Base-by-base conservation (phyloP, 2,797 vertebrate genomes). In the Hozukius guyotensis region DNA sequence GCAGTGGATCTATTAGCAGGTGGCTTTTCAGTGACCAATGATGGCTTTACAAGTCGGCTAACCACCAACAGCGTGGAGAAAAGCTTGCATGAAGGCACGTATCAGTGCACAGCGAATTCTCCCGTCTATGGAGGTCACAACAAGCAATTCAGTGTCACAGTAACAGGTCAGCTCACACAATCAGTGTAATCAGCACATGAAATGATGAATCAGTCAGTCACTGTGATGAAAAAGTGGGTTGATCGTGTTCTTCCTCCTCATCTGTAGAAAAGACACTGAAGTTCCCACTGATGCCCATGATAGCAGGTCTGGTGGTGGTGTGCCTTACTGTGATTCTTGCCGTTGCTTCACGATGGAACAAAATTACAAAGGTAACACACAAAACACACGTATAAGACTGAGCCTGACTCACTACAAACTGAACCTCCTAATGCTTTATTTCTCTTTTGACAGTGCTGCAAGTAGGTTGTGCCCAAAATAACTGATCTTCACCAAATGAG, bases 281-380 rank as follows among this genome's bases (percentile, higher is more conserved):
- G 52, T 89, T 98, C 14, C 98, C 98, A 2, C 27, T 34, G 49
- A 95, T 96, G 60, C 96, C 98, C 0, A 57, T 96, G n/a, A 95
- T 97, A 67, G 96, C 98, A 69, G 98, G 96, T 0, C 5, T 83
- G 0, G 96, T 98, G 75, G 97, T 99, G 55, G 90, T 97, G 52
- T 1, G 29, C 2, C n/a, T 96, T 18, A 98, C 97, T 0, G 0
- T 89, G 1, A 0, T 96, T 64, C 96, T 99, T 18, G 98, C 96
- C 34, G 0, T 97, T 31, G 1, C 95, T 72, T 95, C 98, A 78
- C 94, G 94, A 75, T 95, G 89, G 94, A 46, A 94, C 0, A 95
- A 4, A 90, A 90, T 99, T 16, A 7, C 12, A 25, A 90, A 94
- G 95, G 96, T 96, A 94, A 79, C 12, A 49, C 12, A 64, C 2